Evolutionary conservation across 2,113 vertebrate genomes (phyloP), one percentile per base, ranked within the genome.

Genomic region (Galeopterus variegatus): DNA sequence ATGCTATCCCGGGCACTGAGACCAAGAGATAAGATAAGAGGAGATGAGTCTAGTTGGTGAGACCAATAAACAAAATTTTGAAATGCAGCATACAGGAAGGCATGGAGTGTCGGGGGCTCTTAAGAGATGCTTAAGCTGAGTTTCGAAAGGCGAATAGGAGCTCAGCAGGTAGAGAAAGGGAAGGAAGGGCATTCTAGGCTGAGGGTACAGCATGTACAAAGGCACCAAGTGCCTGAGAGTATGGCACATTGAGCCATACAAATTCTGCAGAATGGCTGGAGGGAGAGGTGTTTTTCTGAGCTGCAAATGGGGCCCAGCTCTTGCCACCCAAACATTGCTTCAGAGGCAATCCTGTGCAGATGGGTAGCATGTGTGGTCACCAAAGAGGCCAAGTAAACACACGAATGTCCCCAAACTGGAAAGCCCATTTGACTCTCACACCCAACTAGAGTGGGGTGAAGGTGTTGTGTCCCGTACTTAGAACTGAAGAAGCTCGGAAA

Each of bases 171-270:
- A 52, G 28, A 50, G 64, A 56, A 76, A 62, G 8, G 19, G 12
- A 36, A 48, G 33, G 3, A 21, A 33, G 31, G 48, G 18, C 41
- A 64, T 18, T n/a, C 24, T 10, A 2, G 24, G 31, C 24, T 3
- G 17, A 33, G 8, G 19, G 21, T 88, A 45, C 23, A 36, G 52
- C 0, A 18, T 33, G 8, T 15, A n/a, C 45, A 17, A 45, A 82
- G 26, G 3, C 41, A 67, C 1, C 67, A 14, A 7, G 1, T 4
- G 5, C 12, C 19, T 0, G 1, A 36, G 41, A 62, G 12, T 26
- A 8, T 17, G 31, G 21, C 60, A 64, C 36, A 17, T 21, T 31
- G 1, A 52, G 36, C 7, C 54, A 24, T 0, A 33, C 1, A 14
- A 5, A 8, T 81, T 76, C 26, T 58, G 45, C 28, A 62, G 17